Evolutionary conservation across 2,797 vertebrate species (phyloP).

Genomic region (Hoplostethus mediterraneus): DNA sequence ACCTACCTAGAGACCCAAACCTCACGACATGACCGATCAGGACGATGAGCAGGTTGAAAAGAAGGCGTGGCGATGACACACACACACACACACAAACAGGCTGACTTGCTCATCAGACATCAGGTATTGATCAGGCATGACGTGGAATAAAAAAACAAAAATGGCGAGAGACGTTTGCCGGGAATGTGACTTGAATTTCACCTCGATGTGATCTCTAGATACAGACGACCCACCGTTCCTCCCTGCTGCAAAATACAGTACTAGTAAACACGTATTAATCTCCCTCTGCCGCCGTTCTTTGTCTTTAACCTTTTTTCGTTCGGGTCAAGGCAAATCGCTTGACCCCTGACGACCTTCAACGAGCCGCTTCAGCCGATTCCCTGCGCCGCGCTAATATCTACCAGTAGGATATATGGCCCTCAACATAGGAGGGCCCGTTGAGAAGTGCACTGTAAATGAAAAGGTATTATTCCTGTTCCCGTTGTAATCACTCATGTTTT

Average conservation of each 20-base stretch:
- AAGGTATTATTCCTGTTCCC: conserved; percentile 61
- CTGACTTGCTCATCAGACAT: neutral
- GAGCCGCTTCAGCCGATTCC: conserved; percentile 34
- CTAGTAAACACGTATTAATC: conserved; percentile 28
- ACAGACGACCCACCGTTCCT: neutral
- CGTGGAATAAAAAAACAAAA: neutral
- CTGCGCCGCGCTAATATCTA: conserved; percentile 35
- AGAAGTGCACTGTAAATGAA: conserved; percentile 55
- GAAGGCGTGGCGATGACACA: neutral
- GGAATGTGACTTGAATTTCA: neutral
- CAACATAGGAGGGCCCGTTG: conserved; percentile 53
- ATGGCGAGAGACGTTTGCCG: neutral
- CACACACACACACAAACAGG: neutral
- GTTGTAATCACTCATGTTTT: conserved; percentile 68
- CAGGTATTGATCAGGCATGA: neutral
- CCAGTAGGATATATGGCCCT: conserved; percentile 41
- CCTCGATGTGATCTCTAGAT: neutral
- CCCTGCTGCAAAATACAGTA: neutral
- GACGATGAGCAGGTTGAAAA: conserved; percentile 18
- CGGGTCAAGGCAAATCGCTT: conserved; percentile 39
- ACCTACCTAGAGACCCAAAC: too few species aligned
- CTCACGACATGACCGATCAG: neutral
- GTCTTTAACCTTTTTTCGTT: conserved; percentile 27
- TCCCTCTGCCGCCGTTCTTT: neutral
- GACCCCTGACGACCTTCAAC: conserved; percentile 53